A percentile compares a stretch with the other conserved stretches of the same genome.
phyloP scores from a whole-genome alignment of 2,113 vertebrate species.

The Chaetodon trifascialis region DNA sequence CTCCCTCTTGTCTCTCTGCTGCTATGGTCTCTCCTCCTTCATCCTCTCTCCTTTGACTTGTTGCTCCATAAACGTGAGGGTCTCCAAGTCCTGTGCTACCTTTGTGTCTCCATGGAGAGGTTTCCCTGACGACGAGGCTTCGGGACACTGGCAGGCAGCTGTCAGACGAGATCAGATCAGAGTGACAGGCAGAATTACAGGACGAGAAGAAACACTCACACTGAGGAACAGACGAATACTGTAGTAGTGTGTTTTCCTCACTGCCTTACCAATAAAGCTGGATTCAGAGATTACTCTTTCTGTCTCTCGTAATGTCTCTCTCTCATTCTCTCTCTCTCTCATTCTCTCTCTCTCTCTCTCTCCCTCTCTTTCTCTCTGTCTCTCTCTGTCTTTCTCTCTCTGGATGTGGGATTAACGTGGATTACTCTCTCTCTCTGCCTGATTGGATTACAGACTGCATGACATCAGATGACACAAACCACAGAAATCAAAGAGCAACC shows the following conservation, averaged over 20 bases:
- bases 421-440: slow-evolving; percentile 76
- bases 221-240: slow-evolving; percentile 5
- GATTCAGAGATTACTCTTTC: slow-evolving; percentile 63
- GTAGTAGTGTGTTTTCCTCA: neutral
- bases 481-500: slow-evolving; percentile 72
- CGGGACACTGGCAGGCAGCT: slow-evolving; percentile 75
- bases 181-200: slow-evolving; percentile 66
- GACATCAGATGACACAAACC: slow-evolving; percentile 68
- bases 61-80: slow-evolving; percentile 64
- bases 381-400: slow-evolving; percentile 41
- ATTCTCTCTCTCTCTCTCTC: slow-evolving; percentile 31
- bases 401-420: slow-evolving; percentile 80
- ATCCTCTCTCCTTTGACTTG: slow-evolving; percentile 27
- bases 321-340: slow-evolving; percentile 41
- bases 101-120: slow-evolving; percentile 68
- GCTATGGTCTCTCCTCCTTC: slow-evolving; percentile 11
- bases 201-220: slow-evolving; percentile 23
- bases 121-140: slow-evolving; percentile 79
- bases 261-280: slow-evolving; percentile 35
- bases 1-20: neutral
- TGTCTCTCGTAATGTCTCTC: slow-evolving; percentile 46
- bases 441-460: slow-evolving; percentile 83
- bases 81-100: slow-evolving; percentile 63
- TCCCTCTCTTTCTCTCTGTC: slow-evolving; percentile 46
- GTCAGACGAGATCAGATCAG: slow-evolving; percentile 67